Base-by-base conservation (phyloP, 2,113 vertebrate species). In the Malaclemys terrapin region DNA sequence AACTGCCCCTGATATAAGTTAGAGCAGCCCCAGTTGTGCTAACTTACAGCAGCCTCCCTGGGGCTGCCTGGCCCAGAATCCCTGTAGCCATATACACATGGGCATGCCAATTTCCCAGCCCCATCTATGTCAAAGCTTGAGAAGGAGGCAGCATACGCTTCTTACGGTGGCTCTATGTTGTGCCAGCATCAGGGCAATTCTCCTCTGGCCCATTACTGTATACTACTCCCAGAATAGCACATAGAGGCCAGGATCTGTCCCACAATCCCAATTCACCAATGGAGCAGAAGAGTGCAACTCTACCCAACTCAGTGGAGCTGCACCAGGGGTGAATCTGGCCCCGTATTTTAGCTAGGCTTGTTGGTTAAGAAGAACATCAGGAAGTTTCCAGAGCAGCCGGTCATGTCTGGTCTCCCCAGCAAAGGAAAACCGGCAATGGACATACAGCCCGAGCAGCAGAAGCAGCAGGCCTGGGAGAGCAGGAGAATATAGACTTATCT, bases 41-140 rank as follows among this genome's bases (percentile, higher is more conserved):
- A 10, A 75, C 38, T 42, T 75, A 42, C 22, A 75, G 20, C 19
- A 24, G 10, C 38, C 38, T 75, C 38, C 20, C 5, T 42, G 10
- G 19, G 19, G 35, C 17, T 69, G 65, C 35, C 65, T 65, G 29
- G 16, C 7, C 62, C 31, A 7, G 62, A 69, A n/a, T n/a, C 65
- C 31, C 17, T 69, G 65, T 38, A 27, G 65, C 57, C 6, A 29
- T 29, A 31, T 59, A 59, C 27, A 59, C 57, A 59, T 59, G 27
- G 25, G 31, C 31, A 31, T 7, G 7, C 59, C 59, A 12, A 65
- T 35, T 65, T 35, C 31, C 31, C 59, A 62, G 25, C 89, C 85
- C 59, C 0, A 0, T 16, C 57, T 78, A 38, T 1, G 22, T 5
- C 9, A 91, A 78, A n/a, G 1, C 0, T 0, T 0, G n/a, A 69